A percentile compares a stretch with the other conserved stretches of the same genome.
phyloP scores from a whole-genome alignment of 2,888 invertebrate genomes.

The Ommatoiulus sabulosus region DNA sequence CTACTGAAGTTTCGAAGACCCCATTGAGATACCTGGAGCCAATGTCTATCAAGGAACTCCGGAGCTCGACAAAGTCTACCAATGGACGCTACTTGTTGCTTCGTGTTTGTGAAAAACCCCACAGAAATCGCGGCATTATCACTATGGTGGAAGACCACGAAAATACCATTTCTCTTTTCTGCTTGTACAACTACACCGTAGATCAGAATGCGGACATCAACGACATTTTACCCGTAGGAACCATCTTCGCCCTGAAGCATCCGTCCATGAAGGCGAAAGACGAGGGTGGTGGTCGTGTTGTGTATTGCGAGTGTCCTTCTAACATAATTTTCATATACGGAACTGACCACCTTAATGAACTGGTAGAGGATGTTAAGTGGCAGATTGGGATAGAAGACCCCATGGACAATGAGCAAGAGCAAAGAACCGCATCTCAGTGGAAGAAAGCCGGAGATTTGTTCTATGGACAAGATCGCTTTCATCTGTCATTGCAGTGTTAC shows the following conservation, averaged over 20 bases:
- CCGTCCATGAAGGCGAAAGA: not conserved
- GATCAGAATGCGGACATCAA: not conserved
- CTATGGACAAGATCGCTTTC: not conserved
- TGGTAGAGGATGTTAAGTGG: not conserved
- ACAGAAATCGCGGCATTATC: not conserved
- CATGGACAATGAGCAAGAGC: not conserved
- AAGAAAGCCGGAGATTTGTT: not conserved
- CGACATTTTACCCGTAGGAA: not conserved
- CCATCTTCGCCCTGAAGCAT: not conserved
- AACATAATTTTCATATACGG: not conserved
- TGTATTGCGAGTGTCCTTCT: not conserved
- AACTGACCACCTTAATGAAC: not conserved
- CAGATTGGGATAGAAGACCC: not conserved
- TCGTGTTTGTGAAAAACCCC: not conserved
- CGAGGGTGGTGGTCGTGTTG: not conserved
- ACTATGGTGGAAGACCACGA: conserved; percentile 42
- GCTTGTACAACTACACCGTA: not conserved
- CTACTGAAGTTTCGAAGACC: not conserved
- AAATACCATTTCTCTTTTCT: not conserved
- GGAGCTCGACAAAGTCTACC: not conserved
- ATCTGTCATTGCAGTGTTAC: not conserved
- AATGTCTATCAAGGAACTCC: not conserved
- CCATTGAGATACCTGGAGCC: not conserved
- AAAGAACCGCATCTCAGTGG: not conserved
- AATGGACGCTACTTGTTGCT: conserved; percentile 22